Evolutionary conservation across 2,888 invertebrate species (phyloP), one percentile per base, ranked within the genome.

Genomic region (Keiferia lycopersicella): DNA sequence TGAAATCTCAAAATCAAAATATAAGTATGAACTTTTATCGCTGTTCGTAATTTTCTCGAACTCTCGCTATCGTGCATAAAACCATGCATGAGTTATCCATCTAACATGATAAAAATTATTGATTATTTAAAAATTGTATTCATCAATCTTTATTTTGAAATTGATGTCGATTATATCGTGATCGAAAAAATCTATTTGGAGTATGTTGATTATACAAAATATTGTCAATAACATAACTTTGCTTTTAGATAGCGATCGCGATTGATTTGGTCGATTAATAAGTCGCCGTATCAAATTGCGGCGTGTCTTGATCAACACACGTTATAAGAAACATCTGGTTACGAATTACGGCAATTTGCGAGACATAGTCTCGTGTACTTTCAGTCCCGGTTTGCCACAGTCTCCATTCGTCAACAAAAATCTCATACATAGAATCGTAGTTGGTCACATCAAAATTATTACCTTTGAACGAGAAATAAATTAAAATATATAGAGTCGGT

Each of bases 31-130:
- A 45, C 16, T 16, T 45, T 16, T 45, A 45, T 16, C 16, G 45
- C 16, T 45, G n/a, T n/a, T 41, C 41, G 41, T 41, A 41, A 41
- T 14, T 16, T 45, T 45, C 45, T 45, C 45, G 45, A 45, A 45
- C 16, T 45, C 45, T 45, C 16, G 45, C 45, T 45, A 45, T 45
- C 45, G 45, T 45, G 16, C 45, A 45, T 45, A 45, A n/a, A 45
- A 45, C 16, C 45, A 45, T 45, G 45, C 45, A 45, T 45, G 45
- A n/a, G 8, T 45, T n/a, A 45, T 45, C 45, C 14, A 6, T n/a
- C 45, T 45, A 16, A 16, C 41, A 41, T 41, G 41, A 41, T 41
- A 14, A 41, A 41, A 41, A 41, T n/a, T 14, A 41, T 41, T 41
- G 12, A 41, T 45, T 45, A n/a, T 45, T 8, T n/a, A 16, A 45